A percentile compares a stretch with the other conserved stretches of the same genome.
These are phyloP conservation scores for Martes martes DNA, from an alignment of 2,113 vertebrate species.

Conservation along the genomic window DNA sequence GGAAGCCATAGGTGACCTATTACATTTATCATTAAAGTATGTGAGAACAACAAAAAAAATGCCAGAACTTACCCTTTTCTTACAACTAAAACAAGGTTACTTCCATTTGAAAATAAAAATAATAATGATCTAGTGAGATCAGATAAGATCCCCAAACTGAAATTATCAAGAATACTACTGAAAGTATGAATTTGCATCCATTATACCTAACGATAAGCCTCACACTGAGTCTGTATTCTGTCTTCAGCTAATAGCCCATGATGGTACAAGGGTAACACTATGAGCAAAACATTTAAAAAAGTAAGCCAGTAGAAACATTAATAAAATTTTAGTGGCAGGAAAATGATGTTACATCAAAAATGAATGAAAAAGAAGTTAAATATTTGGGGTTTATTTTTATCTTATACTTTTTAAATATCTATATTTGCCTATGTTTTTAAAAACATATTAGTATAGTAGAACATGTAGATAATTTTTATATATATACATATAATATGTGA, in stretches of 20 bases:
- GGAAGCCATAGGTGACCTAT: not conserved
- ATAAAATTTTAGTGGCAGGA: not conserved
- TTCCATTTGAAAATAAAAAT: not conserved
- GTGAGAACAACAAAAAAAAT: not conserved
- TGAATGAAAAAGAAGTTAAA: not conserved
- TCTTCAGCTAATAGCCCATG: not conserved
- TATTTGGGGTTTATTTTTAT: not conserved
- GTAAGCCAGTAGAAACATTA: not conserved
- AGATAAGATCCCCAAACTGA: not conserved
- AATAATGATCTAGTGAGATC: not conserved
- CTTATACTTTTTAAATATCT: not conserved
- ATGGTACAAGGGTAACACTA: accelerated
- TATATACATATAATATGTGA: not conserved
- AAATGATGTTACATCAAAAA: not conserved
- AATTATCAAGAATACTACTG: not conserved
- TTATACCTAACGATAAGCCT: not conserved
- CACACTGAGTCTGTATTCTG: not conserved
- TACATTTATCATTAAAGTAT: not conserved
- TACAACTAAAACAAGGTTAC: not conserved
- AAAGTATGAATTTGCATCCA: not conserved
- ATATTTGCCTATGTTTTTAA: not conserved
- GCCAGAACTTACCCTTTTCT: not conserved
- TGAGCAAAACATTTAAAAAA: not conserved
- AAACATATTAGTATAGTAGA: not conserved
- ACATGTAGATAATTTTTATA: not conserved